phyloP scores from a whole-genome alignment of 2,113 vertebrate genomes.

The Muntiacus muntjak region DNA sequence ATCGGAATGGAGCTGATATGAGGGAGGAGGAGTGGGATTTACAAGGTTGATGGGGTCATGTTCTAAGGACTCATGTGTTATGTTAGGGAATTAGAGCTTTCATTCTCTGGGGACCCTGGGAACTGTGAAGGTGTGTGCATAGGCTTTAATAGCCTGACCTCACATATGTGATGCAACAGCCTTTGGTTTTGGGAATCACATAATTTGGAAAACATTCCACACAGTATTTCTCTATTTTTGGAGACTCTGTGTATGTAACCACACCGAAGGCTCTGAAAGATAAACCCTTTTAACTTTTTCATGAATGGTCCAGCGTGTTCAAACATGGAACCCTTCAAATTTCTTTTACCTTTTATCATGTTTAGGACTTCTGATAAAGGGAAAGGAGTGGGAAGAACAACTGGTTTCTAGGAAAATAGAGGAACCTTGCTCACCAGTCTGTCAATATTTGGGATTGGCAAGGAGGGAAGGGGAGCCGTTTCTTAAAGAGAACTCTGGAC shows the following conservation, averaged over 20 bases:
- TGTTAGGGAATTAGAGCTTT: background rate
- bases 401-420: background rate
- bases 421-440: background rate
- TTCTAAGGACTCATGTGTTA: background rate
- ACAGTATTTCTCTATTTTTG: background rate
- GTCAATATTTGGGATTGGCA: background rate
- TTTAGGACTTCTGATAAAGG: background rate
- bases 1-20: background rate
- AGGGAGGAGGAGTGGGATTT: background rate
- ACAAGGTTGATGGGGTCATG: background rate
- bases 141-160: background rate
- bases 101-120: background rate
- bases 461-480: background rate
- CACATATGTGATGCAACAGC: background rate
- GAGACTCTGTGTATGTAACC: background rate
- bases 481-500: background rate
- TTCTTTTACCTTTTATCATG: background rate
- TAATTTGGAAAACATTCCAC: background rate
- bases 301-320: background rate
- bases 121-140: background rate
- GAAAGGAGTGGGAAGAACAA: background rate
- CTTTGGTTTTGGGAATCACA: background rate
- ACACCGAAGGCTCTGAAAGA: background rate
- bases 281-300: background rate
- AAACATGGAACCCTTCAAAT: background rate